Base-by-base conservation (phyloP, 2,888 invertebrate species). In the Agrotis segetum region DNA sequence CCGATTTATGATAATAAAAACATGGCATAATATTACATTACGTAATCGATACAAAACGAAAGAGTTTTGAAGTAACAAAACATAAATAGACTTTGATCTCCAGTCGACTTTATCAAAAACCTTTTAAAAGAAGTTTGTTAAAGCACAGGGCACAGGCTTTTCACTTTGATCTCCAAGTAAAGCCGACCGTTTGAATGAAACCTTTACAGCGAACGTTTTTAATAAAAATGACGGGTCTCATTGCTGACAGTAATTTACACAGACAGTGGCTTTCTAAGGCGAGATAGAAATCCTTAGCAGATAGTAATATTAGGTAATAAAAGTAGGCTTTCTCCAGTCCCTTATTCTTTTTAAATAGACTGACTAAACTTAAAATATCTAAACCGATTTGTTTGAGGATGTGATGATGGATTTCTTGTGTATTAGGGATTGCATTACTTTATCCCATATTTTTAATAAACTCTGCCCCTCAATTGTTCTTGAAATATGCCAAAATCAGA, bases 181-280 rank as follows among this genome's bases (percentile, higher is more conserved):
- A 75, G n/a, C 21, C 46, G 11, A 52, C 47, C 11, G 19, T 44
- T 75, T 62, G 17, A 56, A 76, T 53, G 64, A 58, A 71, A 63
- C n/a, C 16, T 61, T 53, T 21, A 63, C 9, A 9, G 55, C 34
- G 44, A 56, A n/a, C 53, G 44, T 65, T 67, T 67, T 49, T 29
- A 75, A 47, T 17, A 13, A 66, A 55, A 69, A 79, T 69, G 60
- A 64, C 19, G 40, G 62, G 50, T 65, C 56, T 67, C 64, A 50
- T 59, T 49, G 59, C 59, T 52, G 21, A 34, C 46, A 47, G 60
- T 71, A 56, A 79, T 71, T 75, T 34, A 70, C 40, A 59, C 75
- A 75, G 71, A 80, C 71, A 66, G 62, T 73, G 71, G 52, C 76
- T 82, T 82, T 79, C 80, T 71, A 76, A 59, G 70, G 79, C 74